These are phyloP conservation scores for Takifugu bimaculatus DNA, from an alignment of 2,113 vertebrate genomes.

Conservation along the genomic window DNA sequence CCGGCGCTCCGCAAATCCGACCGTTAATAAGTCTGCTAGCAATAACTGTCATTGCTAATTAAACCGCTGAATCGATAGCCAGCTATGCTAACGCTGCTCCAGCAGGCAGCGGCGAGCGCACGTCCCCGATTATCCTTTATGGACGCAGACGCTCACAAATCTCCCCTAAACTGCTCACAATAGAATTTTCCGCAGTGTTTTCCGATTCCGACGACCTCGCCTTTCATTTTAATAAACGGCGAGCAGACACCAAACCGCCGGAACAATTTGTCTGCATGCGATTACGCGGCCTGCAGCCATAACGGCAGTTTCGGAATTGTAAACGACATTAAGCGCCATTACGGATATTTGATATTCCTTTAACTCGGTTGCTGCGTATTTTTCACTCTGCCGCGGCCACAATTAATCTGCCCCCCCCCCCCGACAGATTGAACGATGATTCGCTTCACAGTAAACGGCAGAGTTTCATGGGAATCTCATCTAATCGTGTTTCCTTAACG, in stretches of 20 bases:
- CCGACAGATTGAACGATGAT: background rate
- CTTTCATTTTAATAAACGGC: conserved; percentile 21
- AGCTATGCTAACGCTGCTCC: too few species aligned
- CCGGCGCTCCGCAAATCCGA: too few species aligned
- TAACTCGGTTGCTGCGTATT: conserved; percentile 14
- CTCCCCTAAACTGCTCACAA: too few species aligned
- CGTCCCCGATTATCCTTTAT: too few species aligned
- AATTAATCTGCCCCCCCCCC: background rate
- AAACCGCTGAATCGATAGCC: too few species aligned
- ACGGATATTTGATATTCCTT: conserved; percentile 16
- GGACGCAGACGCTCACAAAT: too few species aligned
- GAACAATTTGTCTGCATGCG: conserved; percentile 30
- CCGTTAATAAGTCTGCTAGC: too few species aligned
- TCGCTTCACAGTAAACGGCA: too few species aligned
- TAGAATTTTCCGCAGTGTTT: conserved; percentile 5
- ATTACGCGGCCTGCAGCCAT: background rate
- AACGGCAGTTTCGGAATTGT: conserved; percentile 4
- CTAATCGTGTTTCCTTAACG: too few species aligned
- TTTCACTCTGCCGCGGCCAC: background rate
- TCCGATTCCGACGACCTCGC: conserved; percentile 7
- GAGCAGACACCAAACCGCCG: conserved; percentile 15
- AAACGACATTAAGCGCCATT: conserved; percentile 22
- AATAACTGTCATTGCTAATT: too few species aligned
- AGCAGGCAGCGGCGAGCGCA: too few species aligned
- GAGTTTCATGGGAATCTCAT: too few species aligned